These are phyloP conservation scores for Campylomormyrus numenius DNA, from an alignment of 2,113 vertebrate genomes.

Conservation along the genomic window DNA sequence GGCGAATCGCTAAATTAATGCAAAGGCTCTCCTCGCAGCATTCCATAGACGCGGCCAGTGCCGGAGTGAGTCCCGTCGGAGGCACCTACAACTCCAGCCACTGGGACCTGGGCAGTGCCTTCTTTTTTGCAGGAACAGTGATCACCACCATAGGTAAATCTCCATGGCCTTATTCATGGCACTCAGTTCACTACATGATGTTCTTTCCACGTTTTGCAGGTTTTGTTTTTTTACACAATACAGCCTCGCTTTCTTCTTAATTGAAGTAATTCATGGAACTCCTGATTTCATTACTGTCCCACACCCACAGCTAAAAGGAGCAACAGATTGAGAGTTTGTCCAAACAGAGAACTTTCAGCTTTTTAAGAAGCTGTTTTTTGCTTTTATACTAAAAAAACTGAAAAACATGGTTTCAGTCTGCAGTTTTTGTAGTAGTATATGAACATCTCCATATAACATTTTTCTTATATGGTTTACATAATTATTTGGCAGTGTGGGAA, in stretches of 20 bases:
- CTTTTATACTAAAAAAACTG: background rate
- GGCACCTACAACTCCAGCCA: conserved; percentile 83
- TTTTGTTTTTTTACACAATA: background rate
- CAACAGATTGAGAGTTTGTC: background rate
- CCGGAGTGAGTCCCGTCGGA: conserved; percentile 88
- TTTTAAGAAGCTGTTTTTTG: background rate
- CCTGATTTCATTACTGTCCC: background rate
- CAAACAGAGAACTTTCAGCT: background rate
- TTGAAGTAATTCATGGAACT: background rate
- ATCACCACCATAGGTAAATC: conserved; percentile 94
- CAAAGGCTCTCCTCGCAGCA: conserved; percentile 59
- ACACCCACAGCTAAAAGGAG: background rate
- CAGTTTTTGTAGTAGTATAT: background rate
- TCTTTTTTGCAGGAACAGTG: conserved; percentile 97
- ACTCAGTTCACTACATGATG: background rate
- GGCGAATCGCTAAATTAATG: background rate
- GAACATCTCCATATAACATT: background rate
- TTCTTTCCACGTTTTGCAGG: background rate
- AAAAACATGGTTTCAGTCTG: background rate
- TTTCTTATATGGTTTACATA: background rate
- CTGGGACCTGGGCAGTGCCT: conserved; percentile 94
- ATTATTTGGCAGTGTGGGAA: background rate
- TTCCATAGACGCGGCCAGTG: conserved; percentile 81
- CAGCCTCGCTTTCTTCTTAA: background rate
- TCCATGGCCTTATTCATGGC: background rate